phyloP scores from a whole-genome alignment of 2,888 invertebrate genomes.

The Stratiomys singularior region DNA sequence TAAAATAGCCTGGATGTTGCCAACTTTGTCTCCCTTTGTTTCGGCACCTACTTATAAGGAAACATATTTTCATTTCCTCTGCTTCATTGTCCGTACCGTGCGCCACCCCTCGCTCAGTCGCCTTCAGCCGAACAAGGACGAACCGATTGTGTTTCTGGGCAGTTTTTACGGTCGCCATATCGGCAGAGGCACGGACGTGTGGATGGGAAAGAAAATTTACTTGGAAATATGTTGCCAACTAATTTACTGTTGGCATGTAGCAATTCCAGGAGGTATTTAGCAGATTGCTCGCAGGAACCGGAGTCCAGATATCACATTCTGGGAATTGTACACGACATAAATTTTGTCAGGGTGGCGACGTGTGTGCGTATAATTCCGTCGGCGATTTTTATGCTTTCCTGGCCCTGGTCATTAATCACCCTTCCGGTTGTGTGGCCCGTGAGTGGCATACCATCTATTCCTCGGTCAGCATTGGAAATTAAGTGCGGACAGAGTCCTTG shows the following conservation, averaged over 20 bases:
- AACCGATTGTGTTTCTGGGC: neutral
- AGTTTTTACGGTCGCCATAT: neutral
- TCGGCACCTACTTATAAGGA: too few relatives aligned
- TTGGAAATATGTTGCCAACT: conserved; percentile 35
- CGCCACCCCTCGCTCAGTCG: too few relatives aligned
- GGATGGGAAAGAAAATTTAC: neutral
- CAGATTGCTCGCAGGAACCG: neutral
- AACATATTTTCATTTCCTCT: too few relatives aligned
- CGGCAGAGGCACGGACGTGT: neutral
- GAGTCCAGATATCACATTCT: conserved; percentile 14
- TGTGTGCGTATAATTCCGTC: conserved; percentile 33
- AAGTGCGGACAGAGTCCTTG: neutral
- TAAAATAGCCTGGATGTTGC: too few relatives aligned
- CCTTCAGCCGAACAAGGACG: too few relatives aligned
- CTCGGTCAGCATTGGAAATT: neutral
- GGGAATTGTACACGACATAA: conserved; percentile 34
- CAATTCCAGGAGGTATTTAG: conserved; percentile 33
- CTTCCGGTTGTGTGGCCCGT: neutral
- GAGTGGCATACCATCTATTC: conserved; percentile 2
- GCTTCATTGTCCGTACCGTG: too few relatives aligned
- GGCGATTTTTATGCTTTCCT: conserved; percentile 26
- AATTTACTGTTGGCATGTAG: conserved; percentile 31
- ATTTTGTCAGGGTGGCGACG: conserved; percentile 35
- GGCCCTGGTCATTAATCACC: conserved; percentile 28
- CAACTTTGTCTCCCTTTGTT: too few relatives aligned